Evolutionary conservation across 2,797 vertebrate genomes (phyloP).

Genomic region (Lagodon rhomboides): DNA sequence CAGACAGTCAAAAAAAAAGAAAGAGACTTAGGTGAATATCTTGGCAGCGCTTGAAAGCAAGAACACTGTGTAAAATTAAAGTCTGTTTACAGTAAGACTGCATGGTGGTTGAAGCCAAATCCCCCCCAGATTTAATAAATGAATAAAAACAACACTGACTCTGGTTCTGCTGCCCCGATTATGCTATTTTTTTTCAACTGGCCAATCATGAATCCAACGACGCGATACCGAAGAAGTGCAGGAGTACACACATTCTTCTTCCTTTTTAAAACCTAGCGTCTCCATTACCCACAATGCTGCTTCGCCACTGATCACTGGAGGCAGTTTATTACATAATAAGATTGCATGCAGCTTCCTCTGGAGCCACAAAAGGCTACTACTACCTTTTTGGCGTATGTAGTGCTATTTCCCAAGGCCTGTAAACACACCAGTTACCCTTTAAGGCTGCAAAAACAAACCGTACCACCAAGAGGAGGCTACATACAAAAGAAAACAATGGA

Average conservation of each 20-base stretch:
- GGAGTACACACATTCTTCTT: too few species aligned
- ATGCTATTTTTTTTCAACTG: background rate
- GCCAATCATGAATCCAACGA: background rate
- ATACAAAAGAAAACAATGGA: too few species aligned
- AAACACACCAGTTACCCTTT: too few species aligned
- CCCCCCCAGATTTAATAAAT: conserved; percentile 4
- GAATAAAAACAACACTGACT: background rate
- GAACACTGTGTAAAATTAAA: background rate
- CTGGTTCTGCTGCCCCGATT: background rate
- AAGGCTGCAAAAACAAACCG: too few species aligned
- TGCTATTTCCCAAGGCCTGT: too few species aligned
- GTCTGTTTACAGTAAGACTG: background rate
- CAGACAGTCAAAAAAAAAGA: conserved; percentile 6
- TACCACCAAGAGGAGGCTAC: too few species aligned
- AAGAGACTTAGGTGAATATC: background rate
- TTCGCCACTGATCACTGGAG: background rate
- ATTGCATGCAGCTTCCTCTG: too few species aligned
- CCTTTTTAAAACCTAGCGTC: too few species aligned
- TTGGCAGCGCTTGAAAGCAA: background rate
- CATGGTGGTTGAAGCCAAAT: background rate
- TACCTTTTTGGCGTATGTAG: too few species aligned
- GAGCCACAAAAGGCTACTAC: too few species aligned
- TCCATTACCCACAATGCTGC: too few species aligned
- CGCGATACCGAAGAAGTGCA: background rate
- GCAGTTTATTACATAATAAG: too few species aligned